Conservation (phyloP, 2,797 vertebrate species). For the Pyrocephalus nanus region DNA sequence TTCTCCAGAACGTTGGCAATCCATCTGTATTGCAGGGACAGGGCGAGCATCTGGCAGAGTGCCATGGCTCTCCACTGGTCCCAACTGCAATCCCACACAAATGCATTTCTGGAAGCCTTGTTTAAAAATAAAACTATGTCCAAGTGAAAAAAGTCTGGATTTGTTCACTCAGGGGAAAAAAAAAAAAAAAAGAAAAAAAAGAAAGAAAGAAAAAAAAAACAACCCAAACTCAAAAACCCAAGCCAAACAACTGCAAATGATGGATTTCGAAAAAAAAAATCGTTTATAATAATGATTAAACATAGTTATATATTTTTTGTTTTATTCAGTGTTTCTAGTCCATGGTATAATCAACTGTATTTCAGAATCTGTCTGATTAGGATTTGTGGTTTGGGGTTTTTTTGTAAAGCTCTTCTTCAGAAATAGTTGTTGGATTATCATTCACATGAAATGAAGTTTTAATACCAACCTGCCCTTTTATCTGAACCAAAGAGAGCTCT, state of each 20-base stretch:
- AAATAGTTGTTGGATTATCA: slow-evolving; percentile 45
- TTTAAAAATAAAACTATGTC: slow-evolving; percentile 56
- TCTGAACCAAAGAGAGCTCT: not conserved
- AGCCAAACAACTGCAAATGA: not conserved
- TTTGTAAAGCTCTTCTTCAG: not conserved
- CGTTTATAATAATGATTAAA: slow-evolving; percentile 19
- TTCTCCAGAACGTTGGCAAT: slow-evolving; percentile 23
- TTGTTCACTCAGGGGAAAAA: not conserved
- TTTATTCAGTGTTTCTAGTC: not conserved
- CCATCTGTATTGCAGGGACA: not conserved
- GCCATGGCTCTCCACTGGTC: not conserved
- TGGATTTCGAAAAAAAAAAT: slow-evolving; percentile 12
- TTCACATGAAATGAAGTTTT: slow-evolving; percentile 24
- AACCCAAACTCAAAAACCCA: not conserved
- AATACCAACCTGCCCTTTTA: not conserved
- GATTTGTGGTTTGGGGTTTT: not conserved
- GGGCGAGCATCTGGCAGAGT: not conserved
- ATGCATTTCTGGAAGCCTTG: not conserved
- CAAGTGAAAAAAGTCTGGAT: slow-evolving; percentile 29
- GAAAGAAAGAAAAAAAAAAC: no score
- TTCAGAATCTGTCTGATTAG: slow-evolving; percentile 15
- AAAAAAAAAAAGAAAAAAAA: not conserved
- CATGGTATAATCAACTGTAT: not conserved
- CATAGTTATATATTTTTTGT: not conserved
- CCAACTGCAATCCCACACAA: slow-evolving; percentile 35